phyloP scores from a whole-genome alignment of 1,140 invertebrate genomes.

The Apis laboriosa region DNA sequence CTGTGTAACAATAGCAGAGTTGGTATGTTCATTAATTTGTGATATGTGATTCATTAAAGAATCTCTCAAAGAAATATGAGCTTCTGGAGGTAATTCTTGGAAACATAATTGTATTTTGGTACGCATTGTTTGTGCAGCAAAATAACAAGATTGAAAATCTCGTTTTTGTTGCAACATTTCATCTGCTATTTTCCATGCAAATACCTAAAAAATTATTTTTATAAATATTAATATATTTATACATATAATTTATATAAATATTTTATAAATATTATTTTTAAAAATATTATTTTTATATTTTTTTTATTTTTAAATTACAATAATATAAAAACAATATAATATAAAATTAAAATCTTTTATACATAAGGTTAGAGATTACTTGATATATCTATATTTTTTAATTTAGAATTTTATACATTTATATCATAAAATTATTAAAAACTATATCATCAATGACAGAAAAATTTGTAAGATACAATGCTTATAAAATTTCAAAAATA shows the following conservation, averaged over 20 bases:
- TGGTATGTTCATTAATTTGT: slow-evolving; percentile 91
- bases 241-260: too few relatives aligned
- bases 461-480: background rate
- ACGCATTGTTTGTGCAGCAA: slow-evolving; percentile 98
- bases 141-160: slow-evolving; percentile 96
- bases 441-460: background rate
- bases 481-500: background rate
- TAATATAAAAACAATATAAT: background rate
- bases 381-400: slow-evolving; percentile 5
- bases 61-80: slow-evolving; percentile 92
- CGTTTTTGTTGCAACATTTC: slow-evolving; percentile 93
- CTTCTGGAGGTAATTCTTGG: slow-evolving; percentile 93
- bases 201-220: slow-evolving; percentile 83
- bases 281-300: background rate
- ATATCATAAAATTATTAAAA: background rate
- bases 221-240: too few relatives aligned
- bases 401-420: background rate
- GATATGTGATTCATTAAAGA: slow-evolving; percentile 95
- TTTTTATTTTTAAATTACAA: background rate
- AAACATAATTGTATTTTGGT: slow-evolving; percentile 97
- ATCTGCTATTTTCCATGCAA: slow-evolving; percentile 97
- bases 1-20: slow-evolving; percentile 93
- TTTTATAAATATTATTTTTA: background rate
- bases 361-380: slow-evolving; percentile 29
- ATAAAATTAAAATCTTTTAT: background rate